Percentiles rank a stretch among this genome's conserved stretches.
These are phyloP conservation scores for Calameuta pallipes DNA, from an alignment of 2,888 invertebrate genomes.

Conservation along the genomic window DNA sequence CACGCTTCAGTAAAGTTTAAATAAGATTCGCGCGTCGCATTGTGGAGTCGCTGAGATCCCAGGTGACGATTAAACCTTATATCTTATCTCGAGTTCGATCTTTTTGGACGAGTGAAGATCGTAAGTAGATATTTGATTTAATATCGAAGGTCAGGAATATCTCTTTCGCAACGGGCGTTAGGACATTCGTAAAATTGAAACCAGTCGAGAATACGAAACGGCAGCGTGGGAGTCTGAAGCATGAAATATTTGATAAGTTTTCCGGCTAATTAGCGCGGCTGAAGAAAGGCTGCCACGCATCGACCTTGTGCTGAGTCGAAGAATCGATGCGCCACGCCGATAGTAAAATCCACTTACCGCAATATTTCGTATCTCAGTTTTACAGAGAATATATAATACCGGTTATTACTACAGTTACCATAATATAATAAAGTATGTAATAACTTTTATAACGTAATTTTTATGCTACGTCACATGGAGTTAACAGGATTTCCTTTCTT, in stretches of 20 bases:
- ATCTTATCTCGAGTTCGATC: background rate
- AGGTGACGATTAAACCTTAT: too few species aligned
- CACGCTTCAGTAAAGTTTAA: too few species aligned
- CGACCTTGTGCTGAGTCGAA: background rate
- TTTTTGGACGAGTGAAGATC: background rate
- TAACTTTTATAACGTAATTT: background rate
- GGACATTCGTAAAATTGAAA: background rate
- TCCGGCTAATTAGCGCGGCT: background rate
- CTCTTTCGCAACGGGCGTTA: background rate
- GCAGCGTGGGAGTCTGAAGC: background rate
- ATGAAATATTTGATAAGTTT: background rate
- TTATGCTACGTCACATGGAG: too few species aligned
- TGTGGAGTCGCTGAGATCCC: too few species aligned
- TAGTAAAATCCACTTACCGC: background rate
- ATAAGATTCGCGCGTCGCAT: too few species aligned
- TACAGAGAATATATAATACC: background rate
- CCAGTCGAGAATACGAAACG: background rate
- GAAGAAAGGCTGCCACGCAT: background rate
- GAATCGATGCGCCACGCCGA: background rate
- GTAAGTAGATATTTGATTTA: background rate
- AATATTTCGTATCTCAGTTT: background rate
- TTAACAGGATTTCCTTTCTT: slow-evolving; percentile 42
- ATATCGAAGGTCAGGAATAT: background rate
- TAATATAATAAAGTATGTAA: background rate
- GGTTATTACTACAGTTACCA: background rate